Evolutionary conservation across 92 coral and sea anemone genomes (phyloP), one percentile per base, ranked within the genome.

Genomic region (Palythoa caribaeorum): DNA sequence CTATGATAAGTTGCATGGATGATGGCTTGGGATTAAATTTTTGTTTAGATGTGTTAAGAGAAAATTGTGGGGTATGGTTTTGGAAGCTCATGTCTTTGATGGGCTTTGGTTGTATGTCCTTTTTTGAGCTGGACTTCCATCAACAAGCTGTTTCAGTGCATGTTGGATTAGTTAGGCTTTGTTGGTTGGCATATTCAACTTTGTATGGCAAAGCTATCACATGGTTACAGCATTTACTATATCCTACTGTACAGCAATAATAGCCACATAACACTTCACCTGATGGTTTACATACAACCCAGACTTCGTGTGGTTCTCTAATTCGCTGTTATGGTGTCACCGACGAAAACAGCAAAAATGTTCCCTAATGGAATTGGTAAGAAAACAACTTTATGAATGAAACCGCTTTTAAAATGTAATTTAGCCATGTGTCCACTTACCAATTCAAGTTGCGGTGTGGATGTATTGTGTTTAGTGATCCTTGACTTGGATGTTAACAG

Each of bases 261-360:
- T 88, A 88, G 35, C 83, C 88, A 83, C 66, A 55, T 16, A 73
- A 35, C 4, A n/a, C 73, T 83, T 88, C 72, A 36, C 91, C 88
- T 52, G 71, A 66, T 51, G 9, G 9, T 13, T 87, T 68, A 62
- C 51, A 36, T 20, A 78, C 55, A n/a, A 88, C 53, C 79, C 79
- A 88, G 69, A 79, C 66, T 16, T 69, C 20, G 28, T 87, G 79
- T 38, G 87, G 57, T n/a, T 83, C 91, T 48, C 88, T 89, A 6
- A 91, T 51, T 38, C 90, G 40, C 54, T 79, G 88, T 4, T 84
- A 90, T 70, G 93, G 74, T 20, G 90, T 90, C 10, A 90, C 93
- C 77, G 38, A 87, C 90, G 83, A 90, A 90, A 16, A 87, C 87
- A 80, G 90, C 75, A 86, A 59, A 59, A 59, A 28, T 59, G 66